These are phyloP conservation scores for Holcopasites calliopsidis DNA, from an alignment of 1,140 invertebrate species.

Conservation along the genomic window DNA sequence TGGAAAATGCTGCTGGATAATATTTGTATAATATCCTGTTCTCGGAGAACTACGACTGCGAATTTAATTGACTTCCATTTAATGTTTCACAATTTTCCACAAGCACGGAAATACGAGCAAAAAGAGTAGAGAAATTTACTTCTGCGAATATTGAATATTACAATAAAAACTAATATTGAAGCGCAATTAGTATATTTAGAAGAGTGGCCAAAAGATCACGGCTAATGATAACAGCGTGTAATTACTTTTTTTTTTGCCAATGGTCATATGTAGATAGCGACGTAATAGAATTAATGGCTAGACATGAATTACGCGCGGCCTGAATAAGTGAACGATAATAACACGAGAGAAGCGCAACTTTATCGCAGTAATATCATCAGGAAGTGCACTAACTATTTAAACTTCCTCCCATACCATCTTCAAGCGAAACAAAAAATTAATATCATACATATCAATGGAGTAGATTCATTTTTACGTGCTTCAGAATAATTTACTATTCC, in stretches of 20 bases:
- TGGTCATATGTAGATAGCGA: neutral
- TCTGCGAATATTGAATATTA: no score
- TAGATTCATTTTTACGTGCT: neutral
- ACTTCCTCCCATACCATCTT: neutral
- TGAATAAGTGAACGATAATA: conserved; percentile 16
- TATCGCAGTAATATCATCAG: neutral
- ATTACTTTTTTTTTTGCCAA: neutral
- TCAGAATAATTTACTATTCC: no score
- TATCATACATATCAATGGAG: no score
- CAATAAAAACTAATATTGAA: neutral
- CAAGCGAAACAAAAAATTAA: neutral
- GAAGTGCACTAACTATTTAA: neutral
- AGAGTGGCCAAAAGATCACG: conserved; percentile 8
- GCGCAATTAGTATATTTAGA: neutral
- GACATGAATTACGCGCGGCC: conserved; percentile 8
- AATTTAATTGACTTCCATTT: no score
- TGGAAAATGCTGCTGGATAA: no score
- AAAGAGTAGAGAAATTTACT: no score
- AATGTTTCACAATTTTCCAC: no score
- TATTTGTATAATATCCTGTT: no score
- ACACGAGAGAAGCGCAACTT: neutral
- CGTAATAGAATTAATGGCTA: neutral
- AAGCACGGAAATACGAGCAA: no score
- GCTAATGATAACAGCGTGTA: neutral
- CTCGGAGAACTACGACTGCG: no score